A percentile compares a stretch with the other conserved stretches of the same genome.
Conservation (phyloP, 2,797 vertebrate genomes). For the Setipinna tenuifilis region DNA sequence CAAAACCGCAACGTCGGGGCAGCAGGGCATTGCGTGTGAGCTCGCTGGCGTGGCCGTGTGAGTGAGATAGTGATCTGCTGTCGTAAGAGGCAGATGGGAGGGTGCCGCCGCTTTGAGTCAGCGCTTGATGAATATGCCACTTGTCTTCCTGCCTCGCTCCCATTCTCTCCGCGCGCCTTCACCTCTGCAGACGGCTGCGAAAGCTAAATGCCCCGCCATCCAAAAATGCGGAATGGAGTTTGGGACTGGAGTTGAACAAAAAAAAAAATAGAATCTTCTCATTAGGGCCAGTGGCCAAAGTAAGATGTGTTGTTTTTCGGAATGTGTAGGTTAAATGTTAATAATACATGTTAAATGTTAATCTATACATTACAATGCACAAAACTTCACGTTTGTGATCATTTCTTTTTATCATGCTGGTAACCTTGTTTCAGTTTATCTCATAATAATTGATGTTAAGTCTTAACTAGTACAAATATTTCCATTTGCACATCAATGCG, state of each 20-base stretch:
- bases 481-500: too few relatives aligned
- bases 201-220: conserved; percentile 40
- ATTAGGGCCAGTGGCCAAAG: too few relatives aligned
- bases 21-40: conserved; percentile 72
- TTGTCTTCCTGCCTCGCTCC: conserved; percentile 70
- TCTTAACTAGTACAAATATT: too few relatives aligned
- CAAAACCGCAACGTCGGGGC: conserved; percentile 12
- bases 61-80: conserved; percentile 78
- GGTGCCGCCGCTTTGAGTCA: conserved; percentile 75
- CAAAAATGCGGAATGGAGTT: conserved; percentile 67
- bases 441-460: too few relatives aligned
- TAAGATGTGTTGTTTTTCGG: too few relatives aligned
- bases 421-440: too few relatives aligned
- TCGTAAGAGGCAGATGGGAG: conserved; percentile 67
- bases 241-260: conserved; percentile 45
- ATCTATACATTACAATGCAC: too few relatives aligned
- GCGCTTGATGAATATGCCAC: conserved; percentile 74
- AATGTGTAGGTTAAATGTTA: too few relatives aligned
- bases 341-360: too few relatives aligned
- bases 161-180: conserved; percentile 72
- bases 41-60: conserved; percentile 59
- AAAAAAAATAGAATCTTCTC: too few relatives aligned
- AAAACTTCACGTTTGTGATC: too few relatives aligned
- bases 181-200: conserved; percentile 65
- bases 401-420: too few relatives aligned